Base-by-base conservation (phyloP, 2,113 vertebrate genomes). In the Takifugu flavidus region DNA sequence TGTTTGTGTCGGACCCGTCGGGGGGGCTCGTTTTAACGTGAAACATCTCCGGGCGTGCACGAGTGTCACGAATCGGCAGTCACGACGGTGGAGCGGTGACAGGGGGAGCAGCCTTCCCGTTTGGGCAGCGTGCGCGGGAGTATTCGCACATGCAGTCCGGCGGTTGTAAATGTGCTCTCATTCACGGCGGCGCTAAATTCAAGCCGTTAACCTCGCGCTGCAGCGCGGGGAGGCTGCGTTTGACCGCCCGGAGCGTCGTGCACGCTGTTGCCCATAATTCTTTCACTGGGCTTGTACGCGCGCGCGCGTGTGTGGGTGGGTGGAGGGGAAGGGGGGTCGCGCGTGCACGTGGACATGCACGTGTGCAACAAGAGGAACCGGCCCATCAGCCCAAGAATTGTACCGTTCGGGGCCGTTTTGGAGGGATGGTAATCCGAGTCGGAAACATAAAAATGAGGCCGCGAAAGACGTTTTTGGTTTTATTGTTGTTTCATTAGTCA, bases 51-150 rank as follows among this genome's bases (percentile, higher is more conserved):
- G 47, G 45, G 46, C 27, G 50, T 58, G 58, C 28, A 53, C 65
- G 50, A 49, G 63, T 78, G 76, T 78, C 82, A 83, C 79, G 67
- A 88, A 78, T 72, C 64, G 65, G 43, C 71, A 86, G 78, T 86
- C 86, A 86, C 71, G 85, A 89, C 80, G 52, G 71, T 71, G 12
- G 70, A 56, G 59, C 66, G 74, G 52, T 62, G 53, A 65, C 42
- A 65, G 65, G 59, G 66, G 69, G 61, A 75, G 63, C 65, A 12
- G 10, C 42, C 72, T 53, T 67, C 72, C 53, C 60, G 5, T 57
- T 25, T 56, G 57, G 51, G 65, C 68, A 56, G 62, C 56, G 67
- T 60, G 75, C 59, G 66, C 42, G 34, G 74, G 64, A 67, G 77
- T 69, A 26, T 62, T 66, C 77, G 71, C 74, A 65, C 72, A 62